A percentile compares a stretch with the other conserved stretches of the same genome.
These are phyloP conservation scores for Aphis gossypii DNA, from an alignment of 1,140 invertebrate genomes.

Conservation along the genomic window DNA sequence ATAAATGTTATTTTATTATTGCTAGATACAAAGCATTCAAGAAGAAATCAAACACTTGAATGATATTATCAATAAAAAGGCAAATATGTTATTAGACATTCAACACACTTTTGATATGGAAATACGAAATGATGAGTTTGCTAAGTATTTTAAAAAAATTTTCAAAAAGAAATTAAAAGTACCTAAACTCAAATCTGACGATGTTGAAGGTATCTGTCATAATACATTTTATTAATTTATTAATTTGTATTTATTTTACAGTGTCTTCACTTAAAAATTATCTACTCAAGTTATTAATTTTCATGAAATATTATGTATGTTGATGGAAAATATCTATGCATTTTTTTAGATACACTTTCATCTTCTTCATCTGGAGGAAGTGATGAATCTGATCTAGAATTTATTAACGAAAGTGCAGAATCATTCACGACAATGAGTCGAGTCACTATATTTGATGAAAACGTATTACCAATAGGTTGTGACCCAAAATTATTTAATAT, in stretches of 20 bases:
- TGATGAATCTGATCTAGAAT: slow-evolving; percentile 7
- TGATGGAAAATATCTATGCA: neutral
- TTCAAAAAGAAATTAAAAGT: neutral
- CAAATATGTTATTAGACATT: neutral
- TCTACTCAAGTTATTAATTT: neutral
- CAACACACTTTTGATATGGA: neutral
- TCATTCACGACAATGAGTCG: neutral
- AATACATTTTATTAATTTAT: neutral
- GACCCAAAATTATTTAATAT: slow-evolving; percentile 42
- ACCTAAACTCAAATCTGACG: neutral
- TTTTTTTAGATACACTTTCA: slow-evolving; percentile 43
- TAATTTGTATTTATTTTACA: neutral
- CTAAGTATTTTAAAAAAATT: neutral
- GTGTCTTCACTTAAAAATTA: neutral
- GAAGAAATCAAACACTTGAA: neutral
- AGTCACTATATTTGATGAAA: neutral
- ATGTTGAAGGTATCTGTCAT: neutral
- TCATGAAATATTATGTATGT: neutral
- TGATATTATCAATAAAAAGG: neutral
- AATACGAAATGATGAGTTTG: neutral
- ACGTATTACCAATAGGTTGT: slow-evolving; percentile 24
- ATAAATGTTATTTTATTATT: neutral
- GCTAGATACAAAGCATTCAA: neutral
- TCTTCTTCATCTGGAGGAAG: slow-evolving; percentile 16
- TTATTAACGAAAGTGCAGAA: neutral